Evolutionary conservation across 2,113 vertebrate genomes (phyloP), one percentile per base, ranked within the genome.

Genomic region (Campylorhamphus procurvoides): DNA sequence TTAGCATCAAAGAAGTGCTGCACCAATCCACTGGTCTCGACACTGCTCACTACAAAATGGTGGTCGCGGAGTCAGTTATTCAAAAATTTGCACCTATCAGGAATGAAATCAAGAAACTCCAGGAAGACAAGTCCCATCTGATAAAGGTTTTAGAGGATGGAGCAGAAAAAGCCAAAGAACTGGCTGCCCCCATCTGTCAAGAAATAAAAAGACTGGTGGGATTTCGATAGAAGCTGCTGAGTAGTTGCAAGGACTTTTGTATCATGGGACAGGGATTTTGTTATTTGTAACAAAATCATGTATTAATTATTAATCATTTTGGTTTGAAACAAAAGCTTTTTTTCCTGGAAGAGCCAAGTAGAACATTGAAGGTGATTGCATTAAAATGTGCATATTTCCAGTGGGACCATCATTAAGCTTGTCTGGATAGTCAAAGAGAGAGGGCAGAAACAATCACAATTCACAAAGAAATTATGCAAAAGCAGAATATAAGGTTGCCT

Each of bases 21-120:
- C 78, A 56, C 3, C 96, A 93, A 20, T 98, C 98, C 9, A 9
- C 58, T 2, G 98, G 99, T 1, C 23, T 99, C 3, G 98, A 99
- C 97, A 99, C 99, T 0, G 99, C 98, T 4, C 98, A 23, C 18
- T 99, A 99, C 83, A 99, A 99, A 97, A 83, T 91, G 64, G n/a
- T 99, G 18, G 99, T 99, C 33, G 98, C 98, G 0, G 99, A 99
- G 18, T 98, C 98, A 0, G 98, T 99, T 58, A 97, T 99, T 69
- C 97, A 98, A 79, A 98, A 98, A 90, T 96, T 99, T 81, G 96
- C 97, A 15, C 99, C 99, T 25, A 98, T 99, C 93, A 97, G 98
- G 59, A 95, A 90, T 39, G 98, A 99, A 94, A 98, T 99, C 55
- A 91, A 98, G 86, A 98, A 98, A 92, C 98, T 99, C 14, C 96